These are phyloP conservation scores for Nomia melanderi DNA, from an alignment of 1,140 invertebrate species.

Conservation along the genomic window DNA sequence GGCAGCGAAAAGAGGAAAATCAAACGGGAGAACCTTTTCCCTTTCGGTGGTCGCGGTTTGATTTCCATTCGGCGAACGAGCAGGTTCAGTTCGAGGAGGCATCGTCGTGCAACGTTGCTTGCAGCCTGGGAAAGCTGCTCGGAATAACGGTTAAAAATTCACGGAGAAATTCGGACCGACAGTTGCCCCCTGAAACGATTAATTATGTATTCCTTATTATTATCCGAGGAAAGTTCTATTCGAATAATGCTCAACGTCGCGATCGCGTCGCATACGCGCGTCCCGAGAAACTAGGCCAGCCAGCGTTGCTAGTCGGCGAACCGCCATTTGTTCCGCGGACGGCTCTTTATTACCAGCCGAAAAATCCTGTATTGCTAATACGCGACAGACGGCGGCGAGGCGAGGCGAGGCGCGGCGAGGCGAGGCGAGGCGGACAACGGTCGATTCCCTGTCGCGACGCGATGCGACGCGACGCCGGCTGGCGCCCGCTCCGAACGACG, in stretches of 20 bases:
- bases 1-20: no score
- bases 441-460: neutral
- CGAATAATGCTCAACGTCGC: no score
- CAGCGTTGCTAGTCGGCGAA: neutral
- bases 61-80: slow-evolving; percentile 11
- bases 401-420: no score
- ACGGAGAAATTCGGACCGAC: no score
- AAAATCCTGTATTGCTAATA: slow-evolving; percentile 12
- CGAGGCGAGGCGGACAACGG: no score
- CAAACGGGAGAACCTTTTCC: neutral
- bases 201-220: no score
- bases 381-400: neutral
- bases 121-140: neutral
- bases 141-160: no score
- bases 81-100: neutral
- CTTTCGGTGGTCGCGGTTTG: slow-evolving; percentile 14
- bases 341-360: neutral
- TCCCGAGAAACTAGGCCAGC: slow-evolving; percentile 18
- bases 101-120: slow-evolving; percentile 21
- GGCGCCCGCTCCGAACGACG: slow-evolving; percentile 9
- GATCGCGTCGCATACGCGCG: no score
- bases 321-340: slow-evolving; percentile 15
- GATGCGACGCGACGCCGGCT: neutral
- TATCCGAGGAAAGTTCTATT: no score
- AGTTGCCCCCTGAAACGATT: no score